Evolutionary conservation across 2,888 invertebrate genomes (phyloP), one percentile per base, ranked within the genome.

Genomic region (Caenorhabditis afra): DNA sequence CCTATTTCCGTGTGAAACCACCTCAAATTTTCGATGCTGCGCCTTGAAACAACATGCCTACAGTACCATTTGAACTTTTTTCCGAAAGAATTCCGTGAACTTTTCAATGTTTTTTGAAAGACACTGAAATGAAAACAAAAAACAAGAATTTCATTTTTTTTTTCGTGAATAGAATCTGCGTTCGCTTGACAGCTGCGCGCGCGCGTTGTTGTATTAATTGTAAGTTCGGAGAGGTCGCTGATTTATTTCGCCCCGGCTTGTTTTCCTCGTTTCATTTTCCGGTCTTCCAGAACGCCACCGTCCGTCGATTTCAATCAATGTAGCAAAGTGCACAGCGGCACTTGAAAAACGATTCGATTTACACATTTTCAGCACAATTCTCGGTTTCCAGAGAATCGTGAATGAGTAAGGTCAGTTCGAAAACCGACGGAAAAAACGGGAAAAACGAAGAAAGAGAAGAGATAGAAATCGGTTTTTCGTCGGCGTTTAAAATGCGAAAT

Each of bases 401-500:
- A 71, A 71, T 71, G 71, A 71, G 71, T 64, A 71, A 71, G 71
- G 71, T 71, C 18, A 20, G 52, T 64, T 71, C 35, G 41, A 22
- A 47, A 50, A 65, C 37, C 55, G 37, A 37, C 37, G 3, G 39
- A 41, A 53, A 41, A 53, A 64, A 16, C 57, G 37, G 29, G 41
- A 67, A 50, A 49, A n/a, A 39, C 16, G 22, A 35, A n/a, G 23
- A 39, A 20, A 49, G 22, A 35, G 3, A 37, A 55, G 37, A 55
- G 58, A 67, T 67, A 58, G 22, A 22, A 23, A 67, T 67, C 58
- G 58, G 12, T 16, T 20, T 55, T 55, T 55, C 39, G 37, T 20
- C 10, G 14, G 11, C 39, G 11, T 1, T 53, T 39, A 3, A 29
- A 52, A 52, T 29, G 16, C 23, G 52, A 23, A 52, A 52, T 29